phyloP scores from a whole-genome alignment of 1,140 invertebrate genomes.

The Drosophila albomicans region DNA sequence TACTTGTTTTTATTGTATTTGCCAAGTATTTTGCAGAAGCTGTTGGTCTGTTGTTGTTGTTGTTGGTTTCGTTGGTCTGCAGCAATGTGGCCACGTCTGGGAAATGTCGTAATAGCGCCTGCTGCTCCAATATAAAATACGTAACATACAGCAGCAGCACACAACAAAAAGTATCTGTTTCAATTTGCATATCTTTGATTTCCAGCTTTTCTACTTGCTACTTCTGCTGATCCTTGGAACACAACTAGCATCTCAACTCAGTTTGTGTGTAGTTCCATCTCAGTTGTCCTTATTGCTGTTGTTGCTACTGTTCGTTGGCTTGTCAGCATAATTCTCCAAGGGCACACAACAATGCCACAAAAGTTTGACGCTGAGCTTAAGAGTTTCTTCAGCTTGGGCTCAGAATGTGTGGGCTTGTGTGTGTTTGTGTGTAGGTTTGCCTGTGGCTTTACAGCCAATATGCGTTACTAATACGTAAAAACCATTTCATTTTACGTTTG shows the following conservation, averaged over 20 bases:
- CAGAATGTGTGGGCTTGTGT: not conserved
- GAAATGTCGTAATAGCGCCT: slow-evolving; percentile 75
- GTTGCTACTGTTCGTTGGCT: slow-evolving; percentile 23
- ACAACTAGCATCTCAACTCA: slow-evolving; percentile 31
- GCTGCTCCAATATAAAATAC: slow-evolving; percentile 63
- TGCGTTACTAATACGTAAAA: slow-evolving; percentile 73
- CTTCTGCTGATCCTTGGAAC: slow-evolving; percentile 1
- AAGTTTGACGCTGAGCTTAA: slow-evolving; percentile 60
- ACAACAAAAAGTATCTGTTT: slow-evolving; percentile 71
- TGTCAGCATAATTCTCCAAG: slow-evolving; percentile 70
- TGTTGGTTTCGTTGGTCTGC: slow-evolving; percentile 6
- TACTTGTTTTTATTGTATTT: slow-evolving; percentile 67
- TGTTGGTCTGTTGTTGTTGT: slow-evolving; percentile 2
- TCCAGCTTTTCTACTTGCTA: slow-evolving; percentile 41
- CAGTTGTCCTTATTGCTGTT: slow-evolving; percentile 4
- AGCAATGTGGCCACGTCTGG: slow-evolving; percentile 48
- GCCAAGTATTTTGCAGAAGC: slow-evolving; percentile 25
- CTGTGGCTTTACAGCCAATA: slow-evolving; percentile 71
- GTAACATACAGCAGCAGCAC: slow-evolving; percentile 46
- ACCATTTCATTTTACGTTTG: slow-evolving; percentile 81
- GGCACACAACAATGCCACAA: slow-evolving; percentile 76
- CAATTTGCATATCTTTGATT: slow-evolving; percentile 84
- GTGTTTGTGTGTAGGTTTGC: too few relatives aligned
- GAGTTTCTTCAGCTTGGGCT: slow-evolving; percentile 25
- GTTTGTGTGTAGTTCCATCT: slow-evolving; percentile 35